phyloP scores from a whole-genome alignment of 2,113 vertebrate genomes.

The Eupsittula cactorum region DNA sequence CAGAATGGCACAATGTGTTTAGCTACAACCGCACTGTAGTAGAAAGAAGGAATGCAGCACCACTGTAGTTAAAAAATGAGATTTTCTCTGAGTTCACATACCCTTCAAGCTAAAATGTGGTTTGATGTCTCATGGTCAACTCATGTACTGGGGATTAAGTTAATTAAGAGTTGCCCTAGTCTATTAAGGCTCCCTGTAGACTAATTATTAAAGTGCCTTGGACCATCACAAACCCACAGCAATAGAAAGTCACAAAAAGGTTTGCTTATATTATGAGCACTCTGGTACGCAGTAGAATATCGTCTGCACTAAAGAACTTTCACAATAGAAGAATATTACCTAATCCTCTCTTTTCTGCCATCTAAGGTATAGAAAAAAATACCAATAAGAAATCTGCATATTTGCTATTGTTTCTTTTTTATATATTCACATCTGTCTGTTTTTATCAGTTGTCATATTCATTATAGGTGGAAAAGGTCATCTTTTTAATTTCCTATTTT shows the following conservation, averaged over 20 bases:
- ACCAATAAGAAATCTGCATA: not conserved
- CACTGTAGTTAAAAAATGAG: slow-evolving; percentile 70
- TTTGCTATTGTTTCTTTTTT: not conserved
- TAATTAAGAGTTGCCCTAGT: slow-evolving; percentile 80
- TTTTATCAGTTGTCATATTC: not conserved
- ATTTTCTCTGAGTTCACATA: slow-evolving; percentile 72
- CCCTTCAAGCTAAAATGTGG: slow-evolving; percentile 73
- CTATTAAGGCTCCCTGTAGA: slow-evolving; percentile 77
- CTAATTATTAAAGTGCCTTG: slow-evolving; percentile 80
- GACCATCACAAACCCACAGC: slow-evolving; percentile 74
- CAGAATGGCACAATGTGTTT: not conserved
- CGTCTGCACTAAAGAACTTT: slow-evolving; percentile 51
- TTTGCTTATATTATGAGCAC: slow-evolving; percentile 67
- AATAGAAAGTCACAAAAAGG: slow-evolving; percentile 70
- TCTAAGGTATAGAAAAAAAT: not conserved
- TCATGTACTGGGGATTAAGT: slow-evolving; percentile 77
- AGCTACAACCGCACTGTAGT: slow-evolving; percentile 24
- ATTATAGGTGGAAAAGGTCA: not conserved
- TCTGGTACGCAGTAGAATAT: slow-evolving; percentile 67
- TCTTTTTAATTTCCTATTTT: not conserved
- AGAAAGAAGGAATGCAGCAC: slow-evolving; percentile 45
- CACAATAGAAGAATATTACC: slow-evolving; percentile 51
- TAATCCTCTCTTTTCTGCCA: slow-evolving; percentile 48
- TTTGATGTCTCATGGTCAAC: slow-evolving; percentile 80
- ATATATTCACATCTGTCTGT: not conserved